A percentile compares a stretch with the other conserved stretches of the same genome.
Conservation (phyloP, 2,888 invertebrate genomes). For the Macaria liturata region DNA sequence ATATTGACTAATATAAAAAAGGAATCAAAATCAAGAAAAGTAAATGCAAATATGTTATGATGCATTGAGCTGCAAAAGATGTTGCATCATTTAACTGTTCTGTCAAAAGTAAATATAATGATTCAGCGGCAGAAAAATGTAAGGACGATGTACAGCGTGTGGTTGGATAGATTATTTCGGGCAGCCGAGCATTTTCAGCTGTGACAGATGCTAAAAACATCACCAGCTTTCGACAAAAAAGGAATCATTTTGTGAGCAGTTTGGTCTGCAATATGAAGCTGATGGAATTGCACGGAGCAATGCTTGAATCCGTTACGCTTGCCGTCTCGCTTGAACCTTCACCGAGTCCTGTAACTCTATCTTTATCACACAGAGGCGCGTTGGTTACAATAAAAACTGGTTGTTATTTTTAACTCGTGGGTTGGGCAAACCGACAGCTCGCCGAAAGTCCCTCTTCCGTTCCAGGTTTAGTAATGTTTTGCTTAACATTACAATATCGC, state of each 20-base stretch:
- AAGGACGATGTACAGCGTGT: no score
- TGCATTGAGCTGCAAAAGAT: no score
- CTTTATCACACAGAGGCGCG: slow-evolving; percentile 71
- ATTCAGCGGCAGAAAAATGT: no score
- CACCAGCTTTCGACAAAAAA: slow-evolving; percentile 8
- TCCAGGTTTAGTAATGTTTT: slow-evolving; percentile 55
- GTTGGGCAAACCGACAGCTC: slow-evolving; percentile 67
- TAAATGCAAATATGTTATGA: no score
- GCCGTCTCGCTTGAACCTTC: slow-evolving; percentile 66
- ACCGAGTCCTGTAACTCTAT: slow-evolving; percentile 60
- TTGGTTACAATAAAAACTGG: slow-evolving; percentile 78
- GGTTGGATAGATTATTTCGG: neutral
- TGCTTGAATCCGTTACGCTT: slow-evolving; percentile 73
- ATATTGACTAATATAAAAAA: no score
- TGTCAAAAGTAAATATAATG: no score
- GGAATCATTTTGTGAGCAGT: slow-evolving; percentile 35
- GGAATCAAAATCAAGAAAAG: no score
- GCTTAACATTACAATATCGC: no score
- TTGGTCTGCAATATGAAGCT: slow-evolving; percentile 54
- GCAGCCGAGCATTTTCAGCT: slow-evolving; percentile 10
- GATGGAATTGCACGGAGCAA: slow-evolving; percentile 71
- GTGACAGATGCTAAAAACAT: slow-evolving; percentile 12
- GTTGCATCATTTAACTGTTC: no score
- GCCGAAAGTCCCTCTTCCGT: slow-evolving; percentile 72
- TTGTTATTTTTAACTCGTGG: slow-evolving; percentile 80